Conservation (phyloP, 2,888 invertebrate species). For the Athetis lepigone region DNA sequence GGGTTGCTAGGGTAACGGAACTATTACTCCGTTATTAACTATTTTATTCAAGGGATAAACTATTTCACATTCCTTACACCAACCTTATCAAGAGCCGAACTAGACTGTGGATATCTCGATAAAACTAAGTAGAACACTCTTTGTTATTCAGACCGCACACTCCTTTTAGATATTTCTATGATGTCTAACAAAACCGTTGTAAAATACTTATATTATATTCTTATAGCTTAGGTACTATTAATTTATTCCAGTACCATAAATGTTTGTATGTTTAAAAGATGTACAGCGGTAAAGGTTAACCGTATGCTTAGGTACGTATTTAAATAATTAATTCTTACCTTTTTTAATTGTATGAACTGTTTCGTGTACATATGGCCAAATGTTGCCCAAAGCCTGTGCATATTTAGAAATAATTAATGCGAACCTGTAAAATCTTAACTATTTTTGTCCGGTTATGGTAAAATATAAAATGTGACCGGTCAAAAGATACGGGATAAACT, state of each 20-base stretch:
- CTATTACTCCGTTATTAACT: slow-evolving; percentile 37
- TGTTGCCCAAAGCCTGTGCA: background rate
- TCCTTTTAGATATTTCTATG: slow-evolving; percentile 22
- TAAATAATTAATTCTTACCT: background rate
- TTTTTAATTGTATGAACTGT: slow-evolving; percentile 1
- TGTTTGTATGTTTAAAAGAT: background rate
- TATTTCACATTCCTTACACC: slow-evolving; percentile 37
- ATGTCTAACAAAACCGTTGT: slow-evolving; percentile 15
- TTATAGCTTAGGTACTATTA: background rate
- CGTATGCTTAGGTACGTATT: background rate
- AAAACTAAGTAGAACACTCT: slow-evolving; percentile 30
- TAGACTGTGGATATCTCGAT: slow-evolving; percentile 24
- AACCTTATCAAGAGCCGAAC: slow-evolving; percentile 1
- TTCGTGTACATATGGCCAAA: background rate
- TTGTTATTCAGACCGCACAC: slow-evolving; percentile 19
- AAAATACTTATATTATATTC: too few species aligned
- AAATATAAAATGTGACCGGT: background rate
- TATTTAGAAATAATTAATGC: background rate
- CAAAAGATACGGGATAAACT: background rate
- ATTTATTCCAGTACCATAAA: slow-evolving; percentile 5
- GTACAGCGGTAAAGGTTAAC: background rate
- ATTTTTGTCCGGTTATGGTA: background rate
- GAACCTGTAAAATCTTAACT: too few species aligned
- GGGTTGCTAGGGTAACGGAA: slow-evolving; percentile 62
- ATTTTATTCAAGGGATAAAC: slow-evolving; percentile 10